Conservation (phyloP, 2,888 invertebrate genomes). For the Ormyrus thymus region DNA sequence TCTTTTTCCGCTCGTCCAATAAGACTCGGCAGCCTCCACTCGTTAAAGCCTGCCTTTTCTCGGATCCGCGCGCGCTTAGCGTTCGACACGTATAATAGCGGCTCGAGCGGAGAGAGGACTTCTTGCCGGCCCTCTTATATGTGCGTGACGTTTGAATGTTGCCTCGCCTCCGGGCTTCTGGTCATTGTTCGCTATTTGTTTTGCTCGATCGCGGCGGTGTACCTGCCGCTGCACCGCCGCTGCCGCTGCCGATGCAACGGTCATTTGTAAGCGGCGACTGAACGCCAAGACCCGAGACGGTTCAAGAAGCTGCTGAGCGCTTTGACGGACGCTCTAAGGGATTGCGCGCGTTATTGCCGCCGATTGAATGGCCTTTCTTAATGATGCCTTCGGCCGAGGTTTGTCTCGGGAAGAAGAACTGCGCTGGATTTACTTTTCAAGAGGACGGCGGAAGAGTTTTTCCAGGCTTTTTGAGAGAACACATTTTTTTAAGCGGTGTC, state of each 20-base stretch:
- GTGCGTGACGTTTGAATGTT: conserved; percentile 46
- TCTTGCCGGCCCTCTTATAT: background rate
- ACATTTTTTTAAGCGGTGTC: too few species aligned
- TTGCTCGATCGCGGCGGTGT: conserved; percentile 1
- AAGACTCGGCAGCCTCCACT: background rate
- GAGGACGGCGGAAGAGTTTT: too few species aligned
- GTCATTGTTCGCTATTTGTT: conserved; percentile 46
- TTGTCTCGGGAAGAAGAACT: too few species aligned
- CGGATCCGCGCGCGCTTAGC: too few species aligned
- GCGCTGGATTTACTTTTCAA: too few species aligned
- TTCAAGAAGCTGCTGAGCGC: background rate
- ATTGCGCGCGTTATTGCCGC: background rate
- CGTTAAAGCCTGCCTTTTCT: conserved; percentile 23
- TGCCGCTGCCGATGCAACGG: background rate
- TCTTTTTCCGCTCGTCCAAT: background rate
- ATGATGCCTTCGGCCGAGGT: too few species aligned
- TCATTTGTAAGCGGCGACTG: conserved; percentile 33
- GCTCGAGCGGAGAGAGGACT: background rate
- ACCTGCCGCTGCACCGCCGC: conserved; percentile 10
- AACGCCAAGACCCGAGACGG: background rate
- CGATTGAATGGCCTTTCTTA: too few species aligned
- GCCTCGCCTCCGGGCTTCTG: conserved; percentile 10
- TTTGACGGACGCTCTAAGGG: background rate
- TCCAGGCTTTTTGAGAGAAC: too few species aligned
- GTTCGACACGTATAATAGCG: conserved; percentile 8